Conservation (phyloP, 2,888 invertebrate genomes). For the Helobdella robusta region DNA sequence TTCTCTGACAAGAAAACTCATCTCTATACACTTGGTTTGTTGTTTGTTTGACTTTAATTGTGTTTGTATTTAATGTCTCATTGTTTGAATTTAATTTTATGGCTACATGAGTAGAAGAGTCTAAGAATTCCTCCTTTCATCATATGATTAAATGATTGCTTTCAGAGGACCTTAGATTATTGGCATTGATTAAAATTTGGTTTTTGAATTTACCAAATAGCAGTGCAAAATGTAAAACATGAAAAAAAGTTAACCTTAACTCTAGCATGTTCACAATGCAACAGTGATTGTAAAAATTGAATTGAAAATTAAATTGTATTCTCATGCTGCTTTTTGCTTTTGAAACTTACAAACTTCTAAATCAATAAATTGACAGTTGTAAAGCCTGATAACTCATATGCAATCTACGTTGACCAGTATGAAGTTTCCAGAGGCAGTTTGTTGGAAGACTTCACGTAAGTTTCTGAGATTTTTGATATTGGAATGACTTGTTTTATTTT, state of each 20-base stretch:
- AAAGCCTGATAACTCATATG: conserved; percentile 68
- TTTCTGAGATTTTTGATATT: neutral
- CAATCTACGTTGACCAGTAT: conserved; percentile 64
- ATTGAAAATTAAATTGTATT: too few relatives aligned
- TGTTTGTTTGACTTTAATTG: neutral
- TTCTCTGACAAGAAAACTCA: conserved; percentile 83
- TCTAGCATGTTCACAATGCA: too few relatives aligned
- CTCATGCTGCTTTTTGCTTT: too few relatives aligned
- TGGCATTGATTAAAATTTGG: too few relatives aligned
- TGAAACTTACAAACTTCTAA: too few relatives aligned
- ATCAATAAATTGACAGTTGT: too few relatives aligned
- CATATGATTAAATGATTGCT: neutral
- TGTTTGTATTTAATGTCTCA: neutral
- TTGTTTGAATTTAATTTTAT: too few relatives aligned
- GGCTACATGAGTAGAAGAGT: neutral
- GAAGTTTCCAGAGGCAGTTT: conserved; percentile 53
- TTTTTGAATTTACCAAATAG: too few relatives aligned
- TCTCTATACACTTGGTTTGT: conserved; percentile 62
- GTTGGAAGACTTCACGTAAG: conserved; percentile 69
- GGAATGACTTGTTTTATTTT: neutral
- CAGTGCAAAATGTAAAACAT: too few relatives aligned
- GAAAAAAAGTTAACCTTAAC: too few relatives aligned
- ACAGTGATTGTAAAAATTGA: too few relatives aligned
- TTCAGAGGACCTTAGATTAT: neutral
- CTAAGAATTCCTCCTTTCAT: neutral